Percentiles rank a stretch among this genome's conserved stretches.
These are phyloP conservation scores for Erythrolamprus reginae DNA, from an alignment of 2,113 vertebrate genomes.

Conservation along the genomic window DNA sequence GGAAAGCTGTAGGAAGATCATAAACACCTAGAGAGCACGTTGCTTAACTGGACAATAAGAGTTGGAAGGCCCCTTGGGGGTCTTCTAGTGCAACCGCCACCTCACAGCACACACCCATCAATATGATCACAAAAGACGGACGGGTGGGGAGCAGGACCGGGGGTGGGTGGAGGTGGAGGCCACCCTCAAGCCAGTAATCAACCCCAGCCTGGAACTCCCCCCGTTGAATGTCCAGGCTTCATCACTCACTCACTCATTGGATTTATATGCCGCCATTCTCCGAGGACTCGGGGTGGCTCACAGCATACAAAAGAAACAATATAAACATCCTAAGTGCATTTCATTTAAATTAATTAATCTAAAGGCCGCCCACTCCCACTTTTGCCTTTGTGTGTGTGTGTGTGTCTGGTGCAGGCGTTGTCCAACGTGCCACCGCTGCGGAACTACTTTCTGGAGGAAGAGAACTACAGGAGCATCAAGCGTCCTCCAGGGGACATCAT, in stretches of 20 bases:
- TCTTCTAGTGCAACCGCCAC: background rate
- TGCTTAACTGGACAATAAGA: background rate
- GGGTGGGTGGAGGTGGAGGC: no score
- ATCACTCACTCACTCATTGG: no score
- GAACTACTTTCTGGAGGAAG: conserved; percentile 96
- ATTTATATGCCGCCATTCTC: no score
- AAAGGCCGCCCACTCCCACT: no score
- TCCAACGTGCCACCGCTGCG: conserved; percentile 93
- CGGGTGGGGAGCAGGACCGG: no score
- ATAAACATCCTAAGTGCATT: no score
- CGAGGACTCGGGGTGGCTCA: no score
- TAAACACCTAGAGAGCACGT: background rate
- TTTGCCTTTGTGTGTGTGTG: background rate
- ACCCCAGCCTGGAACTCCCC: background rate
- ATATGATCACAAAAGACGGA: background rate
- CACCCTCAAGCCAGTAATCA: background rate
- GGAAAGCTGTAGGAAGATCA: background rate
- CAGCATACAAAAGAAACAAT: no score
- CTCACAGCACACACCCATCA: background rate
- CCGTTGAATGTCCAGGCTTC: background rate
- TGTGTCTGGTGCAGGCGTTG: conserved; percentile 74
- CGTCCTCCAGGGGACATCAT: conserved; percentile 94
- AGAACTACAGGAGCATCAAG: conserved; percentile 86
- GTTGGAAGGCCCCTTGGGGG: background rate
- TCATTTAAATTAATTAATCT: no score